A percentile compares a stretch with the other conserved stretches of the same genome.
phyloP scores from a whole-genome alignment of 2,888 invertebrate species.

The Phania funesta region DNA sequence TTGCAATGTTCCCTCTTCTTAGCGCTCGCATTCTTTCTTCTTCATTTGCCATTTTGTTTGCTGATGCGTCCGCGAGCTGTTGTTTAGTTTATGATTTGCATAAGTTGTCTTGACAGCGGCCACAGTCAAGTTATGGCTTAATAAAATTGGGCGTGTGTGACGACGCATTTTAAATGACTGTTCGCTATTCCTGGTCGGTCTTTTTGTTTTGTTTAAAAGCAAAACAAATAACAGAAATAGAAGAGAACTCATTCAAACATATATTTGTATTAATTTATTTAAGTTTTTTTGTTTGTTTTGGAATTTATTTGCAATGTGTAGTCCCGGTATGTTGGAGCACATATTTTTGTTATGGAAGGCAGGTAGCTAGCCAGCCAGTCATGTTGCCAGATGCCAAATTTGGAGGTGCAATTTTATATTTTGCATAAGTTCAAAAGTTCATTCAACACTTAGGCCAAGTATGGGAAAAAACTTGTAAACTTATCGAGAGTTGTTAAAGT shows the following conservation, averaged over 20 bases:
- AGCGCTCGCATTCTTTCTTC: not conserved
- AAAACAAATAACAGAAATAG: slow-evolving; percentile 16
- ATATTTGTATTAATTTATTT: slow-evolving; percentile 9
- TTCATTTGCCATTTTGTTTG: slow-evolving; percentile 11
- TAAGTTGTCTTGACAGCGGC: slow-evolving; percentile 59
- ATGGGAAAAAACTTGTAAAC: not conserved
- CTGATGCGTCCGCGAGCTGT: slow-evolving; percentile 44
- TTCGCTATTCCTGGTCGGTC: slow-evolving; percentile 8
- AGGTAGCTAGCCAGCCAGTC: slow-evolving; percentile 16
- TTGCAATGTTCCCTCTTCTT: not conserved
- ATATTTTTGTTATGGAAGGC: not conserved
- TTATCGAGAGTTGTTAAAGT: not conserved
- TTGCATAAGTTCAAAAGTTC: slow-evolving; percentile 14
- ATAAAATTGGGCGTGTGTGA: slow-evolving; percentile 64
- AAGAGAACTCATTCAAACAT: slow-evolving; percentile 29
- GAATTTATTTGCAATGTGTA: not conserved
- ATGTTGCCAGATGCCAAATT: slow-evolving; percentile 1
- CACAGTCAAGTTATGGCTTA: slow-evolving; percentile 62
- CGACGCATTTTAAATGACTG: slow-evolving; percentile 48
- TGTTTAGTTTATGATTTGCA: slow-evolving; percentile 49
- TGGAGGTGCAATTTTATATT: not conserved
- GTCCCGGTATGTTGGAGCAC: slow-evolving; percentile 1
- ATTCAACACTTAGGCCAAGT: not conserved
- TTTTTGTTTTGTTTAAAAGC: slow-evolving; percentile 15
- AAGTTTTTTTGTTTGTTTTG: not conserved